Percentiles rank a stretch among this genome's conserved stretches.
Evolutionary conservation across 2,888 invertebrate species (phyloP).

Genomic region (Arge pagana): DNA sequence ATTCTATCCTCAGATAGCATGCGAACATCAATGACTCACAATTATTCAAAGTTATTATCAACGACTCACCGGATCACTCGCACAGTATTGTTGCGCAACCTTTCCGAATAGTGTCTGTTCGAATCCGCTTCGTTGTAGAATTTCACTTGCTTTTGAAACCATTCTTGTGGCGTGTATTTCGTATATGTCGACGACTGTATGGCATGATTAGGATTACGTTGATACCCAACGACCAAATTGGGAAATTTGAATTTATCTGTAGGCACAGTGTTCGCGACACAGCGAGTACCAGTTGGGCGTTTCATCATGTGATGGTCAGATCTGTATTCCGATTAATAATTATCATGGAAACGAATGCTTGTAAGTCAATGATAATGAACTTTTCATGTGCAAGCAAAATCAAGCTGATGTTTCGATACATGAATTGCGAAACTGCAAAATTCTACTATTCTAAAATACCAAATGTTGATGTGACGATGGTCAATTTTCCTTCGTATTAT

Average conservation of each 20-base stretch:
- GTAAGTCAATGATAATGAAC: no score
- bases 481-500: no score
- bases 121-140: conserved; percentile 86
- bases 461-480: no score
- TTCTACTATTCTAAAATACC: no score
- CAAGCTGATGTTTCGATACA: no score
- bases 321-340: no score
- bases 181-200: conserved; percentile 85
- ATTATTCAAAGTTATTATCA: conserved; percentile 33
- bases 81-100: conserved; percentile 78
- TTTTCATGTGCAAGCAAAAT: no score
- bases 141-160: conserved; percentile 80
- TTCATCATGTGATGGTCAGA: conserved; percentile 75
- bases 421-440: no score
- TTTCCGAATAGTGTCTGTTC: conserved; percentile 82
- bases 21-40: background rate
- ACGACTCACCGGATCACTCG: conserved; percentile 74
- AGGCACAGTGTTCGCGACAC: conserved; percentile 64
- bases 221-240: conserved; percentile 80
- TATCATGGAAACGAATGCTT: no score
- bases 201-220: conserved; percentile 81
- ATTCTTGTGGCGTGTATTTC: conserved; percentile 88
- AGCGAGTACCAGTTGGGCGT: conserved; percentile 74
- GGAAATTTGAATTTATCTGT: conserved; percentile 80
- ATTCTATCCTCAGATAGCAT: no score